Evolutionary conservation across 1,140 invertebrate species (phyloP).

Genomic region (Anastrepha obliqua): DNA sequence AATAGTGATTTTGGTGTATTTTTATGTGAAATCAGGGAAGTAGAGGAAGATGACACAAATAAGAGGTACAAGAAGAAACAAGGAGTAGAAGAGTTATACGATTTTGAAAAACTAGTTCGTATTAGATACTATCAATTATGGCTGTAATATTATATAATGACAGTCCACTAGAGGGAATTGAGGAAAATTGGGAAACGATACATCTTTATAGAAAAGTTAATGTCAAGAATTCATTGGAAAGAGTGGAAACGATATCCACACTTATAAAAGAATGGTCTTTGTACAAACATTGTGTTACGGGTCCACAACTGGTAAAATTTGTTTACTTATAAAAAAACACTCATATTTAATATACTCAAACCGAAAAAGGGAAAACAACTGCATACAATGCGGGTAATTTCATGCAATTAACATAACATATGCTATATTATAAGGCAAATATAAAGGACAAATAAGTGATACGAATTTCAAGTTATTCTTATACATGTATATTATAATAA

Average conservation of each 20-base stretch:
- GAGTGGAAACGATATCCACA: background rate
- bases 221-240: background rate
- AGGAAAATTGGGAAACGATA: background rate
- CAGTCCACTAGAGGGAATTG: background rate
- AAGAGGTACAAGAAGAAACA: no score
- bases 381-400: background rate
- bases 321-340: background rate
- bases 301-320: constrained; percentile 10
- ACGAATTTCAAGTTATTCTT: background rate
- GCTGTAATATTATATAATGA: background rate
- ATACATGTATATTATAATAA: background rate
- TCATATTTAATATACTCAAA: background rate
- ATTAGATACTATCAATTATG: background rate
- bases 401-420: background rate
- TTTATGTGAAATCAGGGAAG: no score
- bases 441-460: background rate
- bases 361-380: background rate
- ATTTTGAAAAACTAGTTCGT: background rate
- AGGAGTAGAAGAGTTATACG: no score
- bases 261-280: background rate
- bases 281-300: background rate
- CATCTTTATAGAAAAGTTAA: background rate
- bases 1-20: no score
- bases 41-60: no score
- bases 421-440: constrained; percentile 1